Base-by-base conservation (phyloP, 2,113 vertebrate species). In the Ictalurus punctatus region DNA sequence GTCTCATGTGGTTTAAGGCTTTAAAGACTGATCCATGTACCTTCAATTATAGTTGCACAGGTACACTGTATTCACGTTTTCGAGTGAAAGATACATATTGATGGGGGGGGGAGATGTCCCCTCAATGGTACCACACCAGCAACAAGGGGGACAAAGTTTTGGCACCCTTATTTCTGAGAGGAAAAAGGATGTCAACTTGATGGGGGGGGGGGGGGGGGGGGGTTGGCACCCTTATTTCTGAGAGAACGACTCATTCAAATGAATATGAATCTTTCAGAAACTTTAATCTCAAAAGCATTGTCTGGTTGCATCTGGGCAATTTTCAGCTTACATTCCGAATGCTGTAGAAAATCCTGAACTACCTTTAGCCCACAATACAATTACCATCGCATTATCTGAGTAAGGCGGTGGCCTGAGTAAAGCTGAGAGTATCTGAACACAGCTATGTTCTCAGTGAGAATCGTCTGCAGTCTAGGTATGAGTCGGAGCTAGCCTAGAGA, bases 361-460 rank as follows among this genome's bases (percentile, higher is more conserved):
- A 83, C 81, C 81, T 83, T 63, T 83, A 37, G 58, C 58, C 59
- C 19, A 63, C 23, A 63, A 4, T 16, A 61, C 23, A 63, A 61
- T 40, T 8, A 25, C 2, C 23, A 44, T 27, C 25, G 34, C 10
- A 10, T 83, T 83, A 83, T 83, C 58, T 63, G 13, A 83, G 58
- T 23, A 63, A 83, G 81, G 56, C 81, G 58, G 81, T 63, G 81
- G 54, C 30, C 56, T 83, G 80, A 61, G 56, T 37, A 37, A 61
- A 61, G 56, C 56, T 37, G 30, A 4, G 34, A 37, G 30, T 37
- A 61, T 37, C 56, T 10, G 19, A 10, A 8, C 56, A 37, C 80
- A 83, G 30, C 1, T 30, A 14, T 27, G 74, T 6, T 78, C 40
- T n/a, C 44, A 6, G 0, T 83, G 54, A 12, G 54, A 58, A 19